Evolutionary conservation across 2,113 vertebrate genomes (phyloP), one percentile per base, ranked within the genome.

Genomic region (Psammodynastes pulverulentus): DNA sequence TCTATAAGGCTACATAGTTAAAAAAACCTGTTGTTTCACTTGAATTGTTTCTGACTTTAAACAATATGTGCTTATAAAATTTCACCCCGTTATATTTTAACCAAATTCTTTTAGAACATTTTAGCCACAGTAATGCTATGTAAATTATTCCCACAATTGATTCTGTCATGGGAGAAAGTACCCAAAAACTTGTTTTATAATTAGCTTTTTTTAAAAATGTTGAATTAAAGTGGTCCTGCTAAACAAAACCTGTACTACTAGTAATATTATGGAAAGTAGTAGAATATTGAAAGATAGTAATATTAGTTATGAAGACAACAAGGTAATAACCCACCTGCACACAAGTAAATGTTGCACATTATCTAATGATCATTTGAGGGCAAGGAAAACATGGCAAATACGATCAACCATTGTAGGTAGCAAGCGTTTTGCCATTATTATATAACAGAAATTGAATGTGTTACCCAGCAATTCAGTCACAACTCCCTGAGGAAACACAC

Each of bases 221-320:
- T 39, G 67, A 72, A 72, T 86, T 86, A 17, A 49, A 39, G 1
- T 49, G 93, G 94, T 39, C 13, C 17, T 9, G 86, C 53, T 93
- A 95, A 96, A 93, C 91, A 94, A 93, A 88, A 94, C 23, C 8
- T 87, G 67, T 9, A 91, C 92, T 93, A 94, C 93, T 92, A 21
- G 9, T 46, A 93, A 58, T 86, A 85, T 29, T 56, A 86, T 58
- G 26, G 53, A 86, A 91, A 91, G 17, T 34, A 46, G 13, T 52
- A 15, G 56, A 46, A 48, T 58, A 53, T 45, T 43, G 89, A 49
- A 85, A 86, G 21, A 4, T 45, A 91, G 52, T 84, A 34, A 58
- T 58, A 54, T 48, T 89, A 91, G 5, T 58, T 93, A 13, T 45
- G 48, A 62, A 93, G 90, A 17, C 12, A 4, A 90, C 93, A 91